A percentile compares a stretch with the other conserved stretches of the same genome.
Evolutionary conservation across 2,113 vertebrate genomes (phyloP).

Genomic region (Megaceryle maxima): DNA sequence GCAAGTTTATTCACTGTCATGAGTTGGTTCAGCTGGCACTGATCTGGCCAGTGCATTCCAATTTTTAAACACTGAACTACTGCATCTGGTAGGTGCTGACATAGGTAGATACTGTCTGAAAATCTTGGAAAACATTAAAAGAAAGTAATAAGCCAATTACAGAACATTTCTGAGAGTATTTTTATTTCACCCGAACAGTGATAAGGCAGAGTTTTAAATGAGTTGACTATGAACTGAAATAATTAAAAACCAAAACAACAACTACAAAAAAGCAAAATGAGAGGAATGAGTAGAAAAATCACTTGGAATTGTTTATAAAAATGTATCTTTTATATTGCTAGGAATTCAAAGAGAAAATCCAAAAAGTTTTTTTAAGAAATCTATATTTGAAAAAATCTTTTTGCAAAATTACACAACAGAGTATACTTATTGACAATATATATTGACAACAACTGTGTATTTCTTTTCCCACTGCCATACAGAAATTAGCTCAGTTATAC

Average conservation of each 20-base stretch:
- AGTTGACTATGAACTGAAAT: not conserved
- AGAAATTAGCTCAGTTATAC: not conserved
- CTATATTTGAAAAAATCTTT: not conserved
- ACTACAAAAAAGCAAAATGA: not conserved
- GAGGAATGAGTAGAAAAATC: not conserved
- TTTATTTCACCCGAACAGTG: not conserved
- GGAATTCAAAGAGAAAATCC: not conserved
- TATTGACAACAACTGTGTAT: not conserved
- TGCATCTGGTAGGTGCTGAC: not conserved
- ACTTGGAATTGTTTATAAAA: not conserved
- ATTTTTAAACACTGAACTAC: not conserved
- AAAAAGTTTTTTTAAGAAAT: not conserved
- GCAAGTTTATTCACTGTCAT: not conserved
- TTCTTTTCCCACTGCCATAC: not conserved
- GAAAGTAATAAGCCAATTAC: not conserved
- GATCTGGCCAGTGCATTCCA: not conserved
- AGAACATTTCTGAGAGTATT: not conserved
- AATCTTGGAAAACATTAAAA: not conserved
- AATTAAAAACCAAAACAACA: not conserved
- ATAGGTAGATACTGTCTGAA: not conserved
- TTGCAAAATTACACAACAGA: not conserved
- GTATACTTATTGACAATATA: not conserved
- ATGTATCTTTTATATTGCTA: not conserved
- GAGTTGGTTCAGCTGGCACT: not conserved
- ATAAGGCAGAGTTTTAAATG: not conserved